A percentile compares a stretch with the other conserved stretches of the same genome.
These are phyloP conservation scores for Scopus umbretta DNA, from an alignment of 2,113 vertebrate species.

Conservation along the genomic window DNA sequence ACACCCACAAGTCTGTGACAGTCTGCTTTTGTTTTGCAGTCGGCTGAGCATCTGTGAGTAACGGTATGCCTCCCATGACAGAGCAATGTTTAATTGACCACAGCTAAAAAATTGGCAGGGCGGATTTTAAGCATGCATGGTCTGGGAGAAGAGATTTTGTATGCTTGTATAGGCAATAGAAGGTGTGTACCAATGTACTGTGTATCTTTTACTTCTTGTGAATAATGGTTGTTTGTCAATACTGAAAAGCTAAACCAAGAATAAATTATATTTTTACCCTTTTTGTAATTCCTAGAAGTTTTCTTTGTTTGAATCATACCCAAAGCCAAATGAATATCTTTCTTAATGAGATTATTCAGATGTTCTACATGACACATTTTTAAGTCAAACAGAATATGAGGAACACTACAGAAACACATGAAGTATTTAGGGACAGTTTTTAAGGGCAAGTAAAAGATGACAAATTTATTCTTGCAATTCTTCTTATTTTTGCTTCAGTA, in stretches of 20 bases:
- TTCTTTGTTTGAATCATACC: background rate
- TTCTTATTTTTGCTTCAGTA: background rate
- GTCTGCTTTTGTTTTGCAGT: background rate
- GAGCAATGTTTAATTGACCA: slow-evolving; percentile 16
- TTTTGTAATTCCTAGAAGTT: background rate
- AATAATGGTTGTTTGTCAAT: background rate
- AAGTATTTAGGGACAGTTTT: background rate
- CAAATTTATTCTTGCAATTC: background rate
- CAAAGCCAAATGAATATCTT: background rate
- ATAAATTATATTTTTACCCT: background rate
- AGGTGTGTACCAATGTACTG: background rate
- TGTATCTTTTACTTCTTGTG: background rate
- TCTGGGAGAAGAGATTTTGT: background rate
- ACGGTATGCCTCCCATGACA: background rate
- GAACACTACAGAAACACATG: background rate
- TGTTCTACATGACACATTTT: background rate
- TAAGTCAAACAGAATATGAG: background rate
- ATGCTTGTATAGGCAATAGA: background rate
- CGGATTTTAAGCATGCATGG: background rate
- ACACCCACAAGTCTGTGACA: slow-evolving; percentile 19
- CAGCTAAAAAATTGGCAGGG: background rate
- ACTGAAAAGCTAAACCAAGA: background rate
- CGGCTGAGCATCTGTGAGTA: background rate
- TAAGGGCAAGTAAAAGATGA: background rate
- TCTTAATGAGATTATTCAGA: background rate